phyloP scores from a whole-genome alignment of 2,888 invertebrate genomes.

The Rhorus exstirpatorius region DNA sequence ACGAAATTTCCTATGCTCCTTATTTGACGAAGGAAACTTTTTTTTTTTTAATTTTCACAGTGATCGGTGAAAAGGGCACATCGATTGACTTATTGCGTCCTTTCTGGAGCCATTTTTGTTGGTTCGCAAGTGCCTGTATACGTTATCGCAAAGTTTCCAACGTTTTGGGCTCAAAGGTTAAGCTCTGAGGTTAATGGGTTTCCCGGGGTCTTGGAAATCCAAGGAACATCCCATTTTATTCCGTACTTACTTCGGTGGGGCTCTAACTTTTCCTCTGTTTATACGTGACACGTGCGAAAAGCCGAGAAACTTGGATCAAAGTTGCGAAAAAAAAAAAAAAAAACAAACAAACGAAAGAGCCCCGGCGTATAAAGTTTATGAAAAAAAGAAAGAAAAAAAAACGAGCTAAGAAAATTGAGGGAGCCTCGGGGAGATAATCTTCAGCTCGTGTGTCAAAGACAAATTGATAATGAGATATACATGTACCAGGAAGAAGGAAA shows the following conservation, averaged over 20 bases:
- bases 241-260: constrained; percentile 6
- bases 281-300: neutral
- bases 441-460: neutral
- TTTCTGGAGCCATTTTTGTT: too few species aligned
- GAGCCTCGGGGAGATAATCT: neutral
- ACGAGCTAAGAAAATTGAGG: neutral
- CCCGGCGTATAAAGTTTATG: too few species aligned
- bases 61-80: too few species aligned
- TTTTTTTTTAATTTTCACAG: too few species aligned
- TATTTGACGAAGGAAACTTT: too few species aligned
- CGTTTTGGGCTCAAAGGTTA: too few species aligned
- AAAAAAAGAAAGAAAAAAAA: too few species aligned
- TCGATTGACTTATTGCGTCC: too few species aligned
- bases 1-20: too few species aligned
- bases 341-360: neutral
- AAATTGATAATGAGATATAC: neutral
- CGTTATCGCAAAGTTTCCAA: neutral
- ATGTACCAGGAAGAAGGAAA: neutral
- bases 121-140: too few species aligned
- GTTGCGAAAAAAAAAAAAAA: neutral
- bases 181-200: too few species aligned
- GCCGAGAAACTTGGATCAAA: constrained; percentile 16
- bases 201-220: too few species aligned
- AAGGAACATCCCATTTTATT: constrained; percentile 8
- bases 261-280: neutral